Percentiles rank a stretch among this genome's conserved stretches.
Conservation (phyloP, 2,797 vertebrate species). For the Hylomyscus alleni region DNA sequence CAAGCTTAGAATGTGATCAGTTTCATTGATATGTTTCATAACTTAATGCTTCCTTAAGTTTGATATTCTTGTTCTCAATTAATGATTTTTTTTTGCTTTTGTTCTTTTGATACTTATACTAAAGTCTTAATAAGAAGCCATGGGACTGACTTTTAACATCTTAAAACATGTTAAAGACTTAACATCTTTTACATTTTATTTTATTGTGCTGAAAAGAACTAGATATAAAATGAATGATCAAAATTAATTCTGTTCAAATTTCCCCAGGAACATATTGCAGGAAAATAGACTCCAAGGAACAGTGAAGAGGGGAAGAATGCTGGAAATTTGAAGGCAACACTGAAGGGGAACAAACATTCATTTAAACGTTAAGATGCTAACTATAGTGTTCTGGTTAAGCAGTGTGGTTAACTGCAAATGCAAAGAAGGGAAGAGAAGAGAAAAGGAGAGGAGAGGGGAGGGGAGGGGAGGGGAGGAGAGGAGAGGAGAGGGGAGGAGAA, state of each 20-base stretch:
- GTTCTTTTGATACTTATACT: neutral
- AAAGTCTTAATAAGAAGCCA: neutral
- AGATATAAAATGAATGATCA: neutral
- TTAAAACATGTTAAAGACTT: neutral
- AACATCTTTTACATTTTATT: neutral
- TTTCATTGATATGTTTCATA: neutral
- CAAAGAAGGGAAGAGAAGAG: too few species aligned
- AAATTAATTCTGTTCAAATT: neutral
- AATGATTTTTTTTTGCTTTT: neutral
- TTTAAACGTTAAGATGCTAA: constrained; percentile 54
- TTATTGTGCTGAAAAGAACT: neutral
- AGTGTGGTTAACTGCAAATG: constrained; percentile 62
- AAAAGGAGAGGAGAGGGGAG: too few species aligned
- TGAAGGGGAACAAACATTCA: constrained; percentile 38
- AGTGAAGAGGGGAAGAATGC: constrained; percentile 48
- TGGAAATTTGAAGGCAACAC: constrained; percentile 72
- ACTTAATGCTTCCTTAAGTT: constrained; percentile 26
- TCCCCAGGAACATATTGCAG: neutral
- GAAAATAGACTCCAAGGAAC: constrained; percentile 31
- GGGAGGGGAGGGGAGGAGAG: too few species aligned
- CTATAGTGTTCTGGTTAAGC: constrained; percentile 73
- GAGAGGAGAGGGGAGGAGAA: too few species aligned
- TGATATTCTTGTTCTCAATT: neutral
- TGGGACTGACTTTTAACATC: neutral
- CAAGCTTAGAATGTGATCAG: neutral